phyloP scores from a whole-genome alignment of 2,113 vertebrate genomes.

The Gobio gobio region DNA sequence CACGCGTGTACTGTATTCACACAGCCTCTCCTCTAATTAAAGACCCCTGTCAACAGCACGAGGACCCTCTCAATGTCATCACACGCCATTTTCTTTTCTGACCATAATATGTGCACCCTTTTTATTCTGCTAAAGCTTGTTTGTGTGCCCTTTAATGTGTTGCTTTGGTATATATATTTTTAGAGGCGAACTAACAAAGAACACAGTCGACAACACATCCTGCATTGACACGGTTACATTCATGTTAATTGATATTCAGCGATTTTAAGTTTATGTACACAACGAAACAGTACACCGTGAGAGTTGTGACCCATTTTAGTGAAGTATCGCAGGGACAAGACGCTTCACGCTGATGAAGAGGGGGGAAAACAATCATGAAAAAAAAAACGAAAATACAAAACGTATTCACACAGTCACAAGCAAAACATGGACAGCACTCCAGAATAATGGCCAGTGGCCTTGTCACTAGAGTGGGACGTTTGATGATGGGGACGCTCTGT shows the following conservation, averaged over 20 bases:
- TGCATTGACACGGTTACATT: neutral
- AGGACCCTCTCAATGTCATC: conserved; percentile 72
- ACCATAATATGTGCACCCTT: conserved; percentile 67
- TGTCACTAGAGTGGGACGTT: conserved; percentile 44
- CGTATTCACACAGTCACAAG: conserved; percentile 23
- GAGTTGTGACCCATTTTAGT: conserved; percentile 33
- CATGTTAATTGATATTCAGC: conserved; percentile 25
- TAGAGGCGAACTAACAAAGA: conserved; percentile 65
- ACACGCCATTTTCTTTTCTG: conserved; percentile 74
- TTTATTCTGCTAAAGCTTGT: conserved; percentile 41
- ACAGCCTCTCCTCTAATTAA: conserved; percentile 76
- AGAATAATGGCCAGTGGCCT: conserved; percentile 44
- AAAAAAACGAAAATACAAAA: conserved; percentile 31
- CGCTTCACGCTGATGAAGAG: neutral
- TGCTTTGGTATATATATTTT: neutral
- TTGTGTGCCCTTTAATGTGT: neutral
- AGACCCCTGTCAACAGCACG: conserved; percentile 54
- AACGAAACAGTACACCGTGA: neutral
- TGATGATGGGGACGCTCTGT: conserved; percentile 23
- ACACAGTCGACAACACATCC: conserved; percentile 51
- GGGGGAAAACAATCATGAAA: neutral
- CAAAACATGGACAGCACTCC: conserved; percentile 25
- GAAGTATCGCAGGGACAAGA: neutral
- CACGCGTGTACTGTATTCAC: conserved; percentile 68
- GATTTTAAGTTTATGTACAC: conserved; percentile 28